Conservation (phyloP, 2,797 vertebrate species). For the Pteropus rufus region DNA sequence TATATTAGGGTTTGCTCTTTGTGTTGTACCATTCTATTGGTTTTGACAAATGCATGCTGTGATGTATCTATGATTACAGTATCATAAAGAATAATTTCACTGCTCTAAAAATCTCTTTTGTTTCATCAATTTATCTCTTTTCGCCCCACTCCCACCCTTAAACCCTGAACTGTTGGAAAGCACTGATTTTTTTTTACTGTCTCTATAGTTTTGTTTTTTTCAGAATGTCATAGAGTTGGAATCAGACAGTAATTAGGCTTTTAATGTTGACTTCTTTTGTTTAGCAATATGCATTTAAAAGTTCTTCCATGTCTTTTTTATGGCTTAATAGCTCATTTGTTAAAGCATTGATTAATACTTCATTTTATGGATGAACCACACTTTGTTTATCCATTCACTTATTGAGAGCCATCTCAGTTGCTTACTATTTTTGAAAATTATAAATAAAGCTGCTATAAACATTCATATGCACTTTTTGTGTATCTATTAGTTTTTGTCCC, state of each 20-base stretch:
- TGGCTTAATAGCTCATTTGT: neutral
- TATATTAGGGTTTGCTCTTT: neutral
- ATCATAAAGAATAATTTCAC: neutral
- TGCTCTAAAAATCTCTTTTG: neutral
- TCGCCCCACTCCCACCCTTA: neutral
- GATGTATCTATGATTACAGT: neutral
- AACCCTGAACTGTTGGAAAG: neutral
- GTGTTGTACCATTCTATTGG: neutral
- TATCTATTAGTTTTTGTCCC: neutral
- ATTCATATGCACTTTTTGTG: neutral
- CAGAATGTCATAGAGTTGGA: neutral
- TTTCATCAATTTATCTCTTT: neutral
- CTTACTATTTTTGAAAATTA: neutral
- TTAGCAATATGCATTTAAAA: neutral
- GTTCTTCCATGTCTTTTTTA: neutral
- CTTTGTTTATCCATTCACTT: neutral
- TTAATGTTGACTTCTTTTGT: neutral
- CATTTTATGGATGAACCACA: neutral
- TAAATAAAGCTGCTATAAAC: neutral
- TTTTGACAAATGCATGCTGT: neutral
- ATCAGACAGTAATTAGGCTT: neutral
- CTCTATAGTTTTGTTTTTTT: neutral
- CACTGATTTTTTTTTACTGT: neutral
- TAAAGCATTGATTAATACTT: neutral
- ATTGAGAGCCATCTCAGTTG: neutral